Conservation (phyloP, 2,888 invertebrate species). For the Ochlodes sylvanus region DNA sequence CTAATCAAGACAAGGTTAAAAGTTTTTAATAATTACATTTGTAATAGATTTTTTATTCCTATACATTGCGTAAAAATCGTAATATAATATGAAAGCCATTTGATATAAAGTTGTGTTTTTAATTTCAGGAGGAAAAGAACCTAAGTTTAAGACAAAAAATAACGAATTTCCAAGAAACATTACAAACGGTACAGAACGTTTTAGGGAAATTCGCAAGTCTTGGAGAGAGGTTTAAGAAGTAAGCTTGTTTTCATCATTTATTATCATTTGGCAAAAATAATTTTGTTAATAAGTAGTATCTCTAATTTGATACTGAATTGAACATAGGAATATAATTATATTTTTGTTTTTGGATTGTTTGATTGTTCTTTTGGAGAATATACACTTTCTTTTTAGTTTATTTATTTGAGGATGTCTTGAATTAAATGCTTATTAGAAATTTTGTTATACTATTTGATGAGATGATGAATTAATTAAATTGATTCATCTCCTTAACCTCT, state of each 20-base stretch:
- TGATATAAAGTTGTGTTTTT: conserved; percentile 14
- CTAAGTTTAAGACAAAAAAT: conserved; percentile 95
- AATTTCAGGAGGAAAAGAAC: conserved; percentile 93
- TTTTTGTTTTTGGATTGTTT: too few relatives aligned
- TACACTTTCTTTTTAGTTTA: too few relatives aligned
- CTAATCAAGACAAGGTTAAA: conserved; percentile 38
- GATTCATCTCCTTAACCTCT: too few relatives aligned
- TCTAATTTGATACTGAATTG: too few relatives aligned
- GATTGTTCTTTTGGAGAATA: too few relatives aligned
- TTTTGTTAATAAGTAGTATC: too few relatives aligned
- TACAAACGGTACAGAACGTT: conserved; percentile 96
- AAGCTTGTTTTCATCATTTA: conserved; percentile 56
- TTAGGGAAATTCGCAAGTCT: conserved; percentile 95
- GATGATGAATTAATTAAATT: too few relatives aligned
- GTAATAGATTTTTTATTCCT: neutral
- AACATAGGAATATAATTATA: too few relatives aligned
- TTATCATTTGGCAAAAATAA: too few relatives aligned
- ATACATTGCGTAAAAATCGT: neutral
- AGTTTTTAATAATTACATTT: neutral
- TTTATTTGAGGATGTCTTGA: too few relatives aligned
- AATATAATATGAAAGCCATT: neutral
- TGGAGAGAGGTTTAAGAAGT: conserved; percentile 97
- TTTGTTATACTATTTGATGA: too few relatives aligned
- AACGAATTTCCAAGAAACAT: conserved; percentile 96
- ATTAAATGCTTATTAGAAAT: too few relatives aligned